phyloP scores from a whole-genome alignment of 2,797 vertebrate genomes.

The Chloroceryle inda region DNA sequence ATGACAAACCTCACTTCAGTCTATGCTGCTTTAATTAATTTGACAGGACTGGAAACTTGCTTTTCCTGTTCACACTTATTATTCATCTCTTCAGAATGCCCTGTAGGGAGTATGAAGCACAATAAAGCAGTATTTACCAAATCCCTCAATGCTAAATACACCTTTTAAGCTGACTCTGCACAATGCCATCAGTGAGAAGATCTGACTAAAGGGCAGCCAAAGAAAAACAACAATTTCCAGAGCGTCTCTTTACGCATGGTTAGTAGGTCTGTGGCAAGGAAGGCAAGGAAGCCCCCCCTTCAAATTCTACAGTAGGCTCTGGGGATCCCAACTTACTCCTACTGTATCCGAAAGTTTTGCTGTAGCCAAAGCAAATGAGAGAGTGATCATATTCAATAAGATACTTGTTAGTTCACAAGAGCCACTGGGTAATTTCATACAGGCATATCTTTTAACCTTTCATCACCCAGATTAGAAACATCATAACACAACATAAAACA shows the following conservation, averaged over 20 bases:
- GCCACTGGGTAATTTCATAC: constrained; percentile 50
- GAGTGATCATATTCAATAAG: constrained; percentile 54
- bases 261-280: constrained; percentile 47
- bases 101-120: constrained; percentile 56
- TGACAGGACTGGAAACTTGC: constrained; percentile 80
- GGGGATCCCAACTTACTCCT: constrained; percentile 5
- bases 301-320: constrained; percentile 32
- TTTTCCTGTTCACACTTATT: constrained; percentile 79
- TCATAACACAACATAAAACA: constrained; percentile 58
- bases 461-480: constrained; percentile 65
- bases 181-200: constrained; percentile 46
- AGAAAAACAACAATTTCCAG: constrained; percentile 73
- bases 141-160: constrained; percentile 65
- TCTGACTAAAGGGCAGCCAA: constrained; percentile 71
- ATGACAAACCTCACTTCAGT: constrained; percentile 72
- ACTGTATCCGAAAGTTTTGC: constrained; percentile 60
- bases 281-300: constrained; percentile 49
- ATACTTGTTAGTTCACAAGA: constrained; percentile 22
- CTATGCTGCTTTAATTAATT: constrained; percentile 76
- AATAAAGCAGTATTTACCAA: constrained; percentile 71
- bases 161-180: constrained; percentile 74
- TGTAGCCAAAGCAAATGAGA: constrained; percentile 64
- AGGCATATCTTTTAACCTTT: constrained; percentile 60
- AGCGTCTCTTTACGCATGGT: constrained; percentile 51
- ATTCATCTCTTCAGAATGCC: constrained; percentile 77